These are phyloP conservation scores for Eciton burchellii DNA, from an alignment of 1,140 invertebrate species.

Conservation along the genomic window DNA sequence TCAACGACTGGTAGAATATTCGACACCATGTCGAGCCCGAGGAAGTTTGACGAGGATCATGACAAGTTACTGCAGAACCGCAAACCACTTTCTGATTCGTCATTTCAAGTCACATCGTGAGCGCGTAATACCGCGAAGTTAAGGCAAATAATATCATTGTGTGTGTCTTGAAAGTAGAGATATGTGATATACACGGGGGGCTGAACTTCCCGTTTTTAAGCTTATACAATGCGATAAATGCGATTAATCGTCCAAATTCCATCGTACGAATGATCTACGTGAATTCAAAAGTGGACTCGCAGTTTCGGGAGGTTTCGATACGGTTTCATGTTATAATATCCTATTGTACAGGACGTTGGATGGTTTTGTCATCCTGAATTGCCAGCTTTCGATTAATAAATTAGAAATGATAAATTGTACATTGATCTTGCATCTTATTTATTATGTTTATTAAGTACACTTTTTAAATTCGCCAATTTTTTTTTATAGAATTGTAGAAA, in stretches of 20 bases:
- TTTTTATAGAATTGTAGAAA: slow-evolving; percentile 23
- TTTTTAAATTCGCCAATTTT: slow-evolving; percentile 2
- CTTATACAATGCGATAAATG: slow-evolving; percentile 29
- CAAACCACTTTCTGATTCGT: slow-evolving; percentile 24
- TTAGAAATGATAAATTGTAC: slow-evolving; percentile 33
- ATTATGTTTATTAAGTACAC: slow-evolving; percentile 41
- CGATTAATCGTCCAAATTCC: slow-evolving; percentile 36
- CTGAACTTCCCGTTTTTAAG: slow-evolving; percentile 40
- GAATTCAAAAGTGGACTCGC: not conserved
- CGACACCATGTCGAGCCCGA: slow-evolving; percentile 1
- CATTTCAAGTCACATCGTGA: slow-evolving; percentile 34
- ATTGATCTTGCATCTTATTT: slow-evolving; percentile 63
- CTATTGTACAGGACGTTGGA: not conserved
- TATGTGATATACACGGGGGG: slow-evolving; percentile 44
- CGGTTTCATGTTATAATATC: slow-evolving; percentile 11
- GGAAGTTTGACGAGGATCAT: slow-evolving; percentile 18
- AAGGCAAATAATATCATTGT: slow-evolving; percentile 40
- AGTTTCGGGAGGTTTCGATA: not conserved
- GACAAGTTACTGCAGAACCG: slow-evolving; percentile 49
- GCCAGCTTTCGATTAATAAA: not conserved
- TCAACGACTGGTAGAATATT: slow-evolving; percentile 23
- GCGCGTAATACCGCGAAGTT: slow-evolving; percentile 9
- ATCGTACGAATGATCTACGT: not conserved
- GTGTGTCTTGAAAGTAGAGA: slow-evolving; percentile 56
- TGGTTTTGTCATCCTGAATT: not conserved